phyloP scores from a whole-genome alignment of 1,140 invertebrate genomes.

The Adelges cooleyi region DNA sequence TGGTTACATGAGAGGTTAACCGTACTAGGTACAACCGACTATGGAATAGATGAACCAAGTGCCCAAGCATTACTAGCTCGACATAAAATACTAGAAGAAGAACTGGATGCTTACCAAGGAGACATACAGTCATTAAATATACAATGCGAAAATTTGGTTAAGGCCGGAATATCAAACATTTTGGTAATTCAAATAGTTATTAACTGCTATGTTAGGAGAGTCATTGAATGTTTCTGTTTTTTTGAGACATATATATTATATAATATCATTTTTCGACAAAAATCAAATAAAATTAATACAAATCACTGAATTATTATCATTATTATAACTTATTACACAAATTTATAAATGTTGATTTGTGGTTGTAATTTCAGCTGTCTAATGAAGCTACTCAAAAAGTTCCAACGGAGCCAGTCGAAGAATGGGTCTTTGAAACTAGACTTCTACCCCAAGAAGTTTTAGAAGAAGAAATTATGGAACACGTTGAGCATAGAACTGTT shows the following conservation, averaged over 20 bases:
- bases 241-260: no score
- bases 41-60: conserved; percentile 78
- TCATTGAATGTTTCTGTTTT: no score
- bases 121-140: conserved; percentile 79
- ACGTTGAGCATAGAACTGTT: conserved; percentile 68
- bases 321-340: no score
- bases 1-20: conserved; percentile 92
- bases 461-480: conserved; percentile 80
- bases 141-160: conserved; percentile 69
- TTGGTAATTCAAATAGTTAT: no score
- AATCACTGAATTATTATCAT: no score
- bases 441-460: conserved; percentile 79
- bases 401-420: conserved; percentile 50
- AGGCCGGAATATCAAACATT: conserved; percentile 62
- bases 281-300: no score
- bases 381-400: conserved; percentile 51
- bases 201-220: no score
- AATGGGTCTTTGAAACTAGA: conserved; percentile 62
- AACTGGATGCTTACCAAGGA: conserved; percentile 78
- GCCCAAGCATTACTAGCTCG: conserved; percentile 73
- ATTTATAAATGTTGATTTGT: no score
- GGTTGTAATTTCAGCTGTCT: conserved; percentile 45
- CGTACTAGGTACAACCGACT: conserved; percentile 74
- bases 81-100: conserved; percentile 78
- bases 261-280: no score